phyloP scores from a whole-genome alignment of 2,113 vertebrate species.

The Corythaixoides concolor region DNA sequence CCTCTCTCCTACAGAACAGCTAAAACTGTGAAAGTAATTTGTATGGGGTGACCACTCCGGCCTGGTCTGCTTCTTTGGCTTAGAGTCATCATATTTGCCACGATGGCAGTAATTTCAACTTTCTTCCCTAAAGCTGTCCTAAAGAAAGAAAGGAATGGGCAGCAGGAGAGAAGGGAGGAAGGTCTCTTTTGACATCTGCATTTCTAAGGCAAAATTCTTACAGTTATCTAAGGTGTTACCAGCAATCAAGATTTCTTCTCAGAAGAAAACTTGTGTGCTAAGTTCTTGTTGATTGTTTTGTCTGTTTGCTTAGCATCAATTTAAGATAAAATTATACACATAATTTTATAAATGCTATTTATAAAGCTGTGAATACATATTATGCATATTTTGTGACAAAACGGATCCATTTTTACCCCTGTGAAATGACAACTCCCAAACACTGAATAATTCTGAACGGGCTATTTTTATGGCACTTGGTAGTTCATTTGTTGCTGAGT shows the following conservation, averaged over 20 bases:
- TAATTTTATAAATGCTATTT: slow-evolving; percentile 57
- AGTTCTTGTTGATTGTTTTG: slow-evolving; percentile 48
- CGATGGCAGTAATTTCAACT: background rate
- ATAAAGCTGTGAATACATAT: slow-evolving; percentile 33
- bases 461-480: slow-evolving; percentile 51
- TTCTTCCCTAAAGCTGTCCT: background rate
- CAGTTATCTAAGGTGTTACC: background rate
- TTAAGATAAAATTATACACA: slow-evolving; percentile 37
- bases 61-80: background rate
- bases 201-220: background rate
- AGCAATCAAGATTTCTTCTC: background rate
- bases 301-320: slow-evolving; percentile 36
- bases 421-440: slow-evolving; percentile 40
- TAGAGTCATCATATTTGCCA: background rate
- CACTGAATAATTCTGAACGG: slow-evolving; percentile 52
- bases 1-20: background rate
- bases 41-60: background rate
- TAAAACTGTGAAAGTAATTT: background rate
- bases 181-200: slow-evolving; percentile 50
- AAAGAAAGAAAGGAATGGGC: background rate
- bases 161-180: background rate
- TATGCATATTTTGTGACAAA: slow-evolving; percentile 45
- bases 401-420: slow-evolving; percentile 31
- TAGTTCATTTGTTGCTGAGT: slow-evolving; percentile 44
- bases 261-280: background rate